Evolutionary conservation across 2,113 vertebrate species (phyloP), one percentile per base, ranked within the genome.

Genomic region (Pygoscelis antarcticus): DNA sequence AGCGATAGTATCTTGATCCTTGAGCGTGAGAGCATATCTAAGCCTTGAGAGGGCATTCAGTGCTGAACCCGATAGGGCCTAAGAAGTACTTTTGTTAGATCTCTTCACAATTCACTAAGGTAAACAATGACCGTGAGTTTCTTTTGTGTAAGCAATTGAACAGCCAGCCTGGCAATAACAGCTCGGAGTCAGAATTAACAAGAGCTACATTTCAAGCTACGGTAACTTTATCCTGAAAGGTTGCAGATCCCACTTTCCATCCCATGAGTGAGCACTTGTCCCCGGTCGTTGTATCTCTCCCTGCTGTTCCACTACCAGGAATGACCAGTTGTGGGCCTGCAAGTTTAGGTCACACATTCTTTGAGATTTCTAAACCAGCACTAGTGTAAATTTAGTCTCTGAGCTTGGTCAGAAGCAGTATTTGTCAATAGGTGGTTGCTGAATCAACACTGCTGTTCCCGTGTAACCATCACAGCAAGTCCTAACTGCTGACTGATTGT

Each of bases 71-170:
- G 1, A 47, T 82, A 89, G 89, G 61, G 70, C 74, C 83, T 52
- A 87, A 84, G 80, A 64, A 84, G 81, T 89, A 84, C 83, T 87
- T 93, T 87, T 96, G 74, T 97, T 84, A 91, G 74, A 55, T 89
- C 72, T 91, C 61, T 82, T 95, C 69, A 23, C 82, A 84, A 95
- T 94, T 95, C 91, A 94, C 55, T 9, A 72, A 89, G 70, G 83
- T 91, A 87, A 93, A 95, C 87, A 97, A 94, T 72, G 80, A 84
- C 72, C 16, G 3, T 49, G 87, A 89, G 49, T 84, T 87, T 85
- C 66, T 89, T 97, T 94, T 96, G 58, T 87, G 60, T 83, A 76
- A 94, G 91, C 88, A 51, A 25, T 62, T 90, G 92, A 94, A 68
- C 82, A 92, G 77, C 30, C 81, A 96, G 70, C 62, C 83, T 91